Base-by-base conservation (phyloP, 2,113 vertebrate species). In the Carassius auratus region DNA sequence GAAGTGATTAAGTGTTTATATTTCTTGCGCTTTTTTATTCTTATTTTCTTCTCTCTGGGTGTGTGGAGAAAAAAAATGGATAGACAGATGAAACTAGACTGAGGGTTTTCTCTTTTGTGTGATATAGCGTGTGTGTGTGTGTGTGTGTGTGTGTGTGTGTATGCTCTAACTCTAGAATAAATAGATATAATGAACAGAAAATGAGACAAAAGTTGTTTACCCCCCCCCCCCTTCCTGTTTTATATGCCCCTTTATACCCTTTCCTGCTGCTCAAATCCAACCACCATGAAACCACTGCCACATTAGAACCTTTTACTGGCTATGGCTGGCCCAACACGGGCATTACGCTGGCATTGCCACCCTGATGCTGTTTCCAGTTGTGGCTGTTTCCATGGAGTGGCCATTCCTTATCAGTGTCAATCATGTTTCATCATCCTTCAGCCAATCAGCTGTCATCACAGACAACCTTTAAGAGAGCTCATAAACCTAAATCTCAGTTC, bases 231-330 rank as follows among this genome's bases (percentile, higher is more conserved):
- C 93, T 96, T 95, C 94, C 92, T 86, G 88, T 91, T 89, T 92
- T 92, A 92, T 93, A 91, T 91, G 91, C 91, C 76, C 45, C 52
- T 86, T 87, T 86, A 85, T 84, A 87, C 95, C 95, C 94, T 93
- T 93, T 92, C 92, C 96, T 95, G 94, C 92, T 94, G 93, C 93
- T 94, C 94, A 92, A 93, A 95, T 95, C 94, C 95, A 96, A 96
- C 92, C 91, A 91, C 93, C 92, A 94, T 93, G 95, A 95, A 96
- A 95, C 94, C 95, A 96, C 94, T 86, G 91, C 93, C 93, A 95
- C 92, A 93, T 94, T 95, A 94, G 92, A 93, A 92, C 94, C 91
- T 93, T 94, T 94, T 93, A 93, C 89, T 81, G 92, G 92, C 90
- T 90, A 88, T 66, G 89, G 88, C 88, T 93, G 93, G 92, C 90